Conservation (phyloP, 2,888 invertebrate genomes). For the Scaptomyza cyrtandrae region DNA sequence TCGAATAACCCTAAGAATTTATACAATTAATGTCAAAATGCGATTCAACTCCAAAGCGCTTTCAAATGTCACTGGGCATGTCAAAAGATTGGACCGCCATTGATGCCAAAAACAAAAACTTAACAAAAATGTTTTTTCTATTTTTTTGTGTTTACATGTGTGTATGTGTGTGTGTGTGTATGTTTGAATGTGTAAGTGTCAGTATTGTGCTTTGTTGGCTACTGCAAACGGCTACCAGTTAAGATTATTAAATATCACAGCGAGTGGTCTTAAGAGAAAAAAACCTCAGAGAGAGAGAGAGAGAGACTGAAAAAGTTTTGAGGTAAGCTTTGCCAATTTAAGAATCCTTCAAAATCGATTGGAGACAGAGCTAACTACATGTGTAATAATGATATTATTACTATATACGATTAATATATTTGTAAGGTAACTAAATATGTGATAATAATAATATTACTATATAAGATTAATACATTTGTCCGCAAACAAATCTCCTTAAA, state of each 20-base stretch:
- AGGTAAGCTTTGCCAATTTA: conserved; percentile 13
- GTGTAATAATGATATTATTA: too few species aligned
- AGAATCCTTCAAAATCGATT: not conserved
- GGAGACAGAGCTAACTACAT: too few species aligned
- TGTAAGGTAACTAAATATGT: too few species aligned
- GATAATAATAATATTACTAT: too few species aligned
- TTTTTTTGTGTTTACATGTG: not conserved
- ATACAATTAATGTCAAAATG: conserved; percentile 72
- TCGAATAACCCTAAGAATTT: conserved; percentile 62
- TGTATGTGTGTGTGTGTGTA: conserved; percentile 1
- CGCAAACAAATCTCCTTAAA: too few species aligned
- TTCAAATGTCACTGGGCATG: conserved; percentile 70
- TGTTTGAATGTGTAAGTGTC: conserved; percentile 17
- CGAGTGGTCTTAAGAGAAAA: conserved; percentile 20
- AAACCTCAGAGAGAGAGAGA: not conserved
- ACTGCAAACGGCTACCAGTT: conserved; percentile 63
- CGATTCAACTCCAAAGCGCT: conserved; percentile 56
- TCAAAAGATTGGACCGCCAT: conserved; percentile 62
- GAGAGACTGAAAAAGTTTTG: conserved; percentile 18
- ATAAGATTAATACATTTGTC: too few species aligned
- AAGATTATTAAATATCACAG: conserved; percentile 37
- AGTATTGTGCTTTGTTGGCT: conserved; percentile 48
- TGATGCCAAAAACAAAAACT: conserved; percentile 33
- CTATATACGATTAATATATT: too few species aligned
- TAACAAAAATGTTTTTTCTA: conserved; percentile 14